These are phyloP conservation scores for Harpagoxenus sublaevis DNA, from an alignment of 2,888 invertebrate species.

Conservation along the genomic window DNA sequence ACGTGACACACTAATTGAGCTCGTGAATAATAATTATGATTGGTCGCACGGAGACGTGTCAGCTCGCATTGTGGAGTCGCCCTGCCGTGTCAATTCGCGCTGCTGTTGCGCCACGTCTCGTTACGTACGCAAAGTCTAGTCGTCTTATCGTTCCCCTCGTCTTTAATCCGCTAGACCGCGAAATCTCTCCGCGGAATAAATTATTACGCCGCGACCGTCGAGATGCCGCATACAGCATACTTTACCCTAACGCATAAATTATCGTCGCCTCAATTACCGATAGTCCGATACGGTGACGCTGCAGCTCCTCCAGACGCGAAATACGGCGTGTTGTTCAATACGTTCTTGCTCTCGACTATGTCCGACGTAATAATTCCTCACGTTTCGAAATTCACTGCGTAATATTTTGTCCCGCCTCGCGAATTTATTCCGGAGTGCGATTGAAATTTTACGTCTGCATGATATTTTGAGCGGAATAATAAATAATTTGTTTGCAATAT, in stretches of 20 bases:
- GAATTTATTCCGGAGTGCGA: background rate
- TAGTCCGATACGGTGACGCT: background rate
- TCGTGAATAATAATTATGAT: constrained; percentile 55
- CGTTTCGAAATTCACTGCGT: background rate
- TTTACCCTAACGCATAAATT: constrained; percentile 10
- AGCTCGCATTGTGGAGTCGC: constrained; percentile 8
- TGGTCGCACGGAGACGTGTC: constrained; percentile 26
- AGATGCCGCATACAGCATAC: background rate
- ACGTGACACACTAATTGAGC: constrained; percentile 47
- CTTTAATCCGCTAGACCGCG: constrained; percentile 18
- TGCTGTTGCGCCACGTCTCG: too few species aligned
- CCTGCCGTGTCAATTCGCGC: background rate
- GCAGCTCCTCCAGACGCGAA: background rate
- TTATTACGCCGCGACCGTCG: background rate
- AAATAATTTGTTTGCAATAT: background rate
- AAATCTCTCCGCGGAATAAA: constrained; percentile 48
- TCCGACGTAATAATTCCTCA: background rate
- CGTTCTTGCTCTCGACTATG: background rate
- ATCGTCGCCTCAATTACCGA: constrained; percentile 20
- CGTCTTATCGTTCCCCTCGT: constrained; percentile 22
- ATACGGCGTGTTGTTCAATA: background rate
- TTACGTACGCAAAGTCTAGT: background rate
- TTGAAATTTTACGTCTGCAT: background rate
- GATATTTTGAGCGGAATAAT: background rate
- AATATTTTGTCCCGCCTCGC: background rate